A percentile compares a stretch with the other conserved stretches of the same genome.
These are phyloP conservation scores for Chelonia mydas DNA, from an alignment of 2,797 vertebrate genomes.

Conservation along the genomic window DNA sequence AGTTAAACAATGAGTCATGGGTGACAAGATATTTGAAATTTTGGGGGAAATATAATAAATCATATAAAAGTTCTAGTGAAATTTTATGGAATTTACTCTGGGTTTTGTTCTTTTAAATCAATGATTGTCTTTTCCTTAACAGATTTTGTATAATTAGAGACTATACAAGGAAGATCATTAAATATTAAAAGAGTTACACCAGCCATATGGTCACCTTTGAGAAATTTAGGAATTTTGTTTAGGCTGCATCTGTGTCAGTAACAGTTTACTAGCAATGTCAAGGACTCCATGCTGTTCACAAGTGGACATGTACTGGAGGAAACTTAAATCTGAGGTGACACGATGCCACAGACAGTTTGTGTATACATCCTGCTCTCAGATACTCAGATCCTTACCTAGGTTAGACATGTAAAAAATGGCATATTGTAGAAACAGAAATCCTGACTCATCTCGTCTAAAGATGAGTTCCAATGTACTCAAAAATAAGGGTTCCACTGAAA, in stretches of 20 bases:
- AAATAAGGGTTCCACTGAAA: background rate
- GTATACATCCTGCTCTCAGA: background rate
- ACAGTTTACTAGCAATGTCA: constrained; percentile 71
- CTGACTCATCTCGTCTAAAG: background rate
- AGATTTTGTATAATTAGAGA: constrained; percentile 54
- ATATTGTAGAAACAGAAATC: background rate
- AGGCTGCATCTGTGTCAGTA: constrained; percentile 74
- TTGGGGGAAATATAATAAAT: background rate
- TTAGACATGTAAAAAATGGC: background rate
- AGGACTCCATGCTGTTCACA: constrained; percentile 45
- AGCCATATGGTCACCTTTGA: constrained; percentile 77
- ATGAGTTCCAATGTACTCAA: background rate
- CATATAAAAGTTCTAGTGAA: background rate
- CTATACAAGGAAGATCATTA: constrained; percentile 63
- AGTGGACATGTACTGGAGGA: constrained; percentile 55
- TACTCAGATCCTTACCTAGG: background rate
- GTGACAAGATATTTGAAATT: background rate
- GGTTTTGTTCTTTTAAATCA: background rate
- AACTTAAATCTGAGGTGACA: constrained; percentile 44
- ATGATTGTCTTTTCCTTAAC: constrained; percentile 40
- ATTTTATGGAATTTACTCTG: background rate
- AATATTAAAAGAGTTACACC: constrained; percentile 64
- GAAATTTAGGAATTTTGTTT: constrained; percentile 67
- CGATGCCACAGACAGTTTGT: background rate
- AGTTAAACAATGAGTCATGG: background rate